A percentile compares a stretch with the other conserved stretches of the same genome.
phyloP scores from a whole-genome alignment of 1,140 invertebrate genomes.

The Bombus terrestris region DNA sequence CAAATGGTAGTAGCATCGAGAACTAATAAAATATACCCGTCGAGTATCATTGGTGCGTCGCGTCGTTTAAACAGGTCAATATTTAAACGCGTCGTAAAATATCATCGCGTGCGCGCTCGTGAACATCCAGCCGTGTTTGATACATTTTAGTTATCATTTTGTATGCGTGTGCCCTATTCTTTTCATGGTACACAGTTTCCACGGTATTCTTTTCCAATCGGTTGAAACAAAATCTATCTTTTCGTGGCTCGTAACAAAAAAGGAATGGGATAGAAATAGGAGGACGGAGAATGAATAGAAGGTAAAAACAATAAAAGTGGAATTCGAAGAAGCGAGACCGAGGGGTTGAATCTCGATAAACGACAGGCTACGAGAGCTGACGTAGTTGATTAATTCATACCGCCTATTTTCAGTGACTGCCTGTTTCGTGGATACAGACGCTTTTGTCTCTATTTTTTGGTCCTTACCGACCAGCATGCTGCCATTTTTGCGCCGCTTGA shows the following conservation, averaged over 20 bases:
- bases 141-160: conserved; percentile 16
- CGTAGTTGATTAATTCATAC: conserved; percentile 65
- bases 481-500: conserved; percentile 50
- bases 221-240: conserved; percentile 20
- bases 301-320: conserved; percentile 18
- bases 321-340: neutral
- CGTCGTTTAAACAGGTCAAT: neutral
- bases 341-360: conserved; percentile 49
- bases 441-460: conserved; percentile 54
- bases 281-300: conserved; percentile 20
- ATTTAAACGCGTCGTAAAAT: neutral
- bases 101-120: neutral
- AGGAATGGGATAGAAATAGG: neutral
- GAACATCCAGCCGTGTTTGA: conserved; percentile 4
- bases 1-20: neutral
- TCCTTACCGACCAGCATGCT: conserved; percentile 2
- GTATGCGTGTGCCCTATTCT: neutral
- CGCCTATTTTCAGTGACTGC: conserved; percentile 46
- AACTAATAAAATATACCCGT: conserved; percentile 2
- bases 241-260: too few relatives aligned
- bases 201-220: neutral
- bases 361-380: conserved; percentile 34
- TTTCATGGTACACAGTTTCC: too few relatives aligned
- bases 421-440: conserved; percentile 34
- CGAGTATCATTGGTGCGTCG: neutral